Evolutionary conservation across 53 echinoderm and acorn worm genomes (phyloP).

Genomic region (Holothuria leucospilota): DNA sequence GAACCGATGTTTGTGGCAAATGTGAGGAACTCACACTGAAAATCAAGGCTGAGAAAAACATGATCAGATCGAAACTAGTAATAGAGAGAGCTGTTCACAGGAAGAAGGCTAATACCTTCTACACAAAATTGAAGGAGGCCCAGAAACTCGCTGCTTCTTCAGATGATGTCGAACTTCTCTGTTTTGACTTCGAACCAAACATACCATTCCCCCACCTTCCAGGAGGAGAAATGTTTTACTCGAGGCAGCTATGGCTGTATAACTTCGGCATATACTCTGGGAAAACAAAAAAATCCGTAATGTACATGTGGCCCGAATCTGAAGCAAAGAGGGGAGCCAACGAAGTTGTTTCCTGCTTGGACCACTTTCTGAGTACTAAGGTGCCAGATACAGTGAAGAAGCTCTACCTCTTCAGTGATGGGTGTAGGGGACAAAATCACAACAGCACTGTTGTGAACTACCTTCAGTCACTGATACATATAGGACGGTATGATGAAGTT

Average conservation of each 20-base stretch:
- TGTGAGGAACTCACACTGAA: conserved; percentile 21
- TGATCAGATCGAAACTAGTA: background rate
- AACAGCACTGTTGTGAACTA: conserved; percentile 30
- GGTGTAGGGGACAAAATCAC: conserved; percentile 44
- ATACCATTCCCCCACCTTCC: conserved; percentile 28
- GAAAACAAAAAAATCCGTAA: background rate
- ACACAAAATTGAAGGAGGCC: conserved; percentile 15
- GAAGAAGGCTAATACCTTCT: conserved; percentile 17
- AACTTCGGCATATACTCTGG: conserved; percentile 25
- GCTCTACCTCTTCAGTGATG: conserved; percentile 10
- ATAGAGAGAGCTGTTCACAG: conserved; percentile 10
- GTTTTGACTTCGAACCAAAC: no score
- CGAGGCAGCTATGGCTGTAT: conserved; percentile 42
- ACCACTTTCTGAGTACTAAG: background rate
- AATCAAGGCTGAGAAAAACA: conserved; percentile 10
- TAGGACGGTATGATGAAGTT: no score
- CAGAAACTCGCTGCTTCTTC: no score
- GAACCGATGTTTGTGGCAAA: no score
- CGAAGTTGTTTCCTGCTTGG: background rate
- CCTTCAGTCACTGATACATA: background rate
- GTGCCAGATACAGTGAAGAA: background rate
- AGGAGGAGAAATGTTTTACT: conserved; percentile 44
- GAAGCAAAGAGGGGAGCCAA: background rate
- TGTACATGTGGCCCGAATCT: conserved; percentile 49
- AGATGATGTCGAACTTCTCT: no score